Base-by-base conservation (phyloP, 1,140 invertebrate species). In the Heliconius hermathena region DNA sequence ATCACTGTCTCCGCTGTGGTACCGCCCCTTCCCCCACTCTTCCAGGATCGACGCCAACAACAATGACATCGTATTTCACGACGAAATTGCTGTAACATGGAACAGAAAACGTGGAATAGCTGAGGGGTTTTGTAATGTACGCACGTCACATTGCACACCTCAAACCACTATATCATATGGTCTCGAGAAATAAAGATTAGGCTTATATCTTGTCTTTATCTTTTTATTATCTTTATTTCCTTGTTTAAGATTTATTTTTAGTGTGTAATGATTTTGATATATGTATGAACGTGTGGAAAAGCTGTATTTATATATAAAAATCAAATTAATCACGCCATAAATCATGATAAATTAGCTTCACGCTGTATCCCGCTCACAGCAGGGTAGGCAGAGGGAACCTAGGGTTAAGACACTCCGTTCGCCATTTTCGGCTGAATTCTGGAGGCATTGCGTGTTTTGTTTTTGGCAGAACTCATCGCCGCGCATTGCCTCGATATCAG, bases 41-140 rank as follows among this genome's bases (percentile, higher is more conserved):
- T 87, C 88, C 82, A 87, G 84, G 85, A 85, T 87, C 89, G 88
- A 88, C 90, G 90, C 90, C 90, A 93, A 89, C 91, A 90, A 93
- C 93, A 93, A 94, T 92, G 93, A 94, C 93, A 91, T 91, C 93
- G 91, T 94, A 94, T 93, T 93, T 93, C 89, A 93, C n/a, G 91
- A 87, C 84, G 87, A 91, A 94, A 93, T 94, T 94, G 91, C 90
- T 92, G 89, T 90, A 93, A 92, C 88, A 93, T 85, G 85, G 91
- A 93, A 93, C 88, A 91, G 87, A 87, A 90, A 90, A 87, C 86
- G 83, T 86, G 84, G 89, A 93, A 90, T 90, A 89, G 91, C 84
- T 88, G 80, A 83, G 81, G 83, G 85, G 82, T 89, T 90, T 88
- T 86, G 73, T 80, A 77, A 77, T 77, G 75, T 80, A 76, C 78